Evolutionary conservation across 2,888 invertebrate species (phyloP).

Genomic region (Doris montereyensis): DNA sequence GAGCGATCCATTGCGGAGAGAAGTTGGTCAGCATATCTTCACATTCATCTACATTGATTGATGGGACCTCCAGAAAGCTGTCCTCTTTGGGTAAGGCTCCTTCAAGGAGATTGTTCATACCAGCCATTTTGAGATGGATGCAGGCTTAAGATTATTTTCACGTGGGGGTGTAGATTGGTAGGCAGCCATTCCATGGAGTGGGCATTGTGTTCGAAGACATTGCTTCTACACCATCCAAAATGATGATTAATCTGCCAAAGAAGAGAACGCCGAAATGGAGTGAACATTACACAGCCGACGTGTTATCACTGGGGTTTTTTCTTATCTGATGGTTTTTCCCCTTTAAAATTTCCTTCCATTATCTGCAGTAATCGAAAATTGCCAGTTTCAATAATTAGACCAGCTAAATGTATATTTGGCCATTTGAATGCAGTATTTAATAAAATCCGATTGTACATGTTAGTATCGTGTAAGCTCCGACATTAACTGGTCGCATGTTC

Average conservation of each 20-base stretch:
- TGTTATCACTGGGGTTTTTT: too few species aligned
- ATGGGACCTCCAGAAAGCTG: constrained; percentile 46
- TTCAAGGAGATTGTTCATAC: constrained; percentile 51
- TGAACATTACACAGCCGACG: too few species aligned
- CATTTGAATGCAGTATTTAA: too few species aligned
- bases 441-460: too few species aligned
- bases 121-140: constrained; percentile 53
- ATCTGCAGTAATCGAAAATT: too few species aligned
- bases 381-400: too few species aligned
- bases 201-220: constrained; percentile 57
- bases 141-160: constrained; percentile 65
- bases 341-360: too few species aligned
- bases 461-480: too few species aligned
- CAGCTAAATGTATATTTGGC: too few species aligned
- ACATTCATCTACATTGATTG: constrained; percentile 47
- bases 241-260: constrained; percentile 56
- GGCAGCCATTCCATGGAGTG: constrained; percentile 66
- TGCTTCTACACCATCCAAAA: constrained; percentile 58
- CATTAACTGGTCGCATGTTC: too few species aligned
- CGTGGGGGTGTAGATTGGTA: constrained; percentile 57
- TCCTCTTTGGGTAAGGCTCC: constrained; percentile 38
- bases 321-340: too few species aligned
- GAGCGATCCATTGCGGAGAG: constrained; percentile 26
- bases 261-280: too few species aligned
- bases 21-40: constrained; percentile 50